A percentile compares a stretch with the other conserved stretches of the same genome.
phyloP scores from a whole-genome alignment of 2,797 vertebrate species.

The Aplochiton taeniatus region DNA sequence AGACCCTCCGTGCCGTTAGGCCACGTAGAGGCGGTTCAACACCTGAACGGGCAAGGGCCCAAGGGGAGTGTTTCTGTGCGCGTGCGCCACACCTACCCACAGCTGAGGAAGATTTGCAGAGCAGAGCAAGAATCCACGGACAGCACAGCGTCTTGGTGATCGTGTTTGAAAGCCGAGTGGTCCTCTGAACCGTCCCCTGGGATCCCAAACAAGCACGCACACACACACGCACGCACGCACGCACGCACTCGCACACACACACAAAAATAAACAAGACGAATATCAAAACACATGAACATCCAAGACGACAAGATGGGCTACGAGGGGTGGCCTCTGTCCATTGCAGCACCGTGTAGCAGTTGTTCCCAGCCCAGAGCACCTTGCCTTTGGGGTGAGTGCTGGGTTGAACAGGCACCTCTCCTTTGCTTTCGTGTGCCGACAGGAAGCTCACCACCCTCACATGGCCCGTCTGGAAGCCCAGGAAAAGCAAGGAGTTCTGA shows the following conservation, averaged over 20 bases:
- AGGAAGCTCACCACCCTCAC: neutral
- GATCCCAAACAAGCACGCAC: neutral
- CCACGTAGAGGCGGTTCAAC: neutral
- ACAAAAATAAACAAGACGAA: neutral
- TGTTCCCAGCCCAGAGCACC: too few species aligned
- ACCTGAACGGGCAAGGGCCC: neutral
- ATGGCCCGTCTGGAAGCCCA: neutral
- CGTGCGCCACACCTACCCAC: neutral
- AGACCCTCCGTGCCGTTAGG: neutral
- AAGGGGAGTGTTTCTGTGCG: neutral
- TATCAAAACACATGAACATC: too few species aligned
- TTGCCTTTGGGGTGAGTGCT: neutral
- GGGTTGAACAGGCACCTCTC: neutral
- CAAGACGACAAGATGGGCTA: too few species aligned
- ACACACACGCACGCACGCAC: neutral
- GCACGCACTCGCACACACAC: neutral
- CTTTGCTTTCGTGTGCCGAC: neutral
- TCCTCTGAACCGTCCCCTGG: neutral
- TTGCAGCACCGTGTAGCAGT: too few species aligned
- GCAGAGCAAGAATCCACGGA: slow-evolving; percentile 8
- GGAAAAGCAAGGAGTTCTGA: neutral
- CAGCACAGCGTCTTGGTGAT: slow-evolving; percentile 5
- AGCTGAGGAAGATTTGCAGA: slow-evolving; percentile 10
- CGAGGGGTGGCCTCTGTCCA: too few species aligned
- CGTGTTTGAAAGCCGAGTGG: neutral